Base-by-base conservation (phyloP, 2,113 vertebrate species). In the Hassar affinis region DNA sequence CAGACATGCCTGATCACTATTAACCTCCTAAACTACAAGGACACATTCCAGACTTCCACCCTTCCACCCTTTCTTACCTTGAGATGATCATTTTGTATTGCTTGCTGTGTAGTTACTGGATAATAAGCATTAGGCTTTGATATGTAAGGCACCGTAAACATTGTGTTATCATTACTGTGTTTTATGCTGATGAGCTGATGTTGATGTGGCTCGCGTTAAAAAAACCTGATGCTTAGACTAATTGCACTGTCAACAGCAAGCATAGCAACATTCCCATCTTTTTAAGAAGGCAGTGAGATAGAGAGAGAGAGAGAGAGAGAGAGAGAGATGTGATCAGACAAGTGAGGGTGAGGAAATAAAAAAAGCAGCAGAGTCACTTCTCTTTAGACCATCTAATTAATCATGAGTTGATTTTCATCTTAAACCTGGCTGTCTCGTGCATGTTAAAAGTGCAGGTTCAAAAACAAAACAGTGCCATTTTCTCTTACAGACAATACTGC, bases 221-320 rank as follows among this genome's bases (percentile, higher is more conserved):
- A n/a, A 84, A 82, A 77, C 80, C 79, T 69, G 69, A 71, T 79
- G 61, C 75, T 82, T 77, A 86, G 82, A 88, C 82, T 86, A 88
- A 88, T 86, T 82, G 87, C 79, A 79, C 85, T 86, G 85, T 88
- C 85, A 88, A 86, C 81, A 84, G 54, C 78, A 42, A 74, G 62
- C 75, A 82, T 79, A 80, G 82, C 84, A 88, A 84, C 81, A 82
- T 82, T 80, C 79, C 72, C 78, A 84, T 86, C 82, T 79, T 84
- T 78, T 74, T 38, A 78, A 68, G 77, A 69, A 66, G 45, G 52
- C 52, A 83, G 71, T 83, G 78, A 33, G 79, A 68, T 80, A 71
- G 59, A 52, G 52, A 64, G 80, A 72, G 80, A 82, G 64, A 86
- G 30, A 82, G n/a, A n/a, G 80, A 71, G 59, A 52, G 52, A 64